Conservation (phyloP, 2,888 invertebrate genomes). For the Icerya purchasi region DNA sequence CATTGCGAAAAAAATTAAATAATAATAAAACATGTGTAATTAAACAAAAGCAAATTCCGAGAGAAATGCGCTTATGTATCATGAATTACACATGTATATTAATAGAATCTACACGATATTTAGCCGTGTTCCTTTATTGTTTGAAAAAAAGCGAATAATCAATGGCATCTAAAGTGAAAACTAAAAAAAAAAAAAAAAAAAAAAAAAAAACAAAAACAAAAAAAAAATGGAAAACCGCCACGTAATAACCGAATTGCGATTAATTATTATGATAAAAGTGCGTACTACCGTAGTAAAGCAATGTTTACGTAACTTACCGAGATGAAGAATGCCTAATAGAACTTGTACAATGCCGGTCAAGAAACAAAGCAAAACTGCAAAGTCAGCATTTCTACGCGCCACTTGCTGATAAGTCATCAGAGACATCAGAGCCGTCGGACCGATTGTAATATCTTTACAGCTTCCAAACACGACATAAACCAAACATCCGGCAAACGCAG, state of each 20-base stretch:
- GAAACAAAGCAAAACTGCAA: slow-evolving; percentile 64
- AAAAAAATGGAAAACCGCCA: neutral
- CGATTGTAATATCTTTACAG: slow-evolving; percentile 65
- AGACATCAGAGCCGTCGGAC: slow-evolving; percentile 85
- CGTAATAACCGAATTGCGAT: neutral
- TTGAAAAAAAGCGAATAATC: neutral
- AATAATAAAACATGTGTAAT: too few species aligned
- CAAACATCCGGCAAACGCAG: slow-evolving; percentile 82
- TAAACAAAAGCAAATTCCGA: too few species aligned
- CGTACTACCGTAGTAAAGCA: neutral
- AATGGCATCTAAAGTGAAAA: neutral
- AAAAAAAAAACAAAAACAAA: neutral
- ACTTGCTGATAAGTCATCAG: slow-evolving; percentile 70
- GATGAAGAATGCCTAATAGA: slow-evolving; percentile 55
- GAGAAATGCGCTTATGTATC: too few species aligned
- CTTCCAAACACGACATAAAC: slow-evolving; percentile 77
- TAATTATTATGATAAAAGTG: neutral
- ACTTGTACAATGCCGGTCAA: slow-evolving; percentile 60
- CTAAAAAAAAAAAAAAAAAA: neutral
- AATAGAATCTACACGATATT: too few species aligned
- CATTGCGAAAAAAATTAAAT: too few species aligned
- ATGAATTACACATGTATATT: too few species aligned
- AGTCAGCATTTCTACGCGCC: slow-evolving; percentile 42
- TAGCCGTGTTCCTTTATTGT: too few species aligned
- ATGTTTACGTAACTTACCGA: slow-evolving; percentile 36